phyloP scores from a whole-genome alignment of 1,140 invertebrate genomes.

The Coenobita brevimanus region DNA sequence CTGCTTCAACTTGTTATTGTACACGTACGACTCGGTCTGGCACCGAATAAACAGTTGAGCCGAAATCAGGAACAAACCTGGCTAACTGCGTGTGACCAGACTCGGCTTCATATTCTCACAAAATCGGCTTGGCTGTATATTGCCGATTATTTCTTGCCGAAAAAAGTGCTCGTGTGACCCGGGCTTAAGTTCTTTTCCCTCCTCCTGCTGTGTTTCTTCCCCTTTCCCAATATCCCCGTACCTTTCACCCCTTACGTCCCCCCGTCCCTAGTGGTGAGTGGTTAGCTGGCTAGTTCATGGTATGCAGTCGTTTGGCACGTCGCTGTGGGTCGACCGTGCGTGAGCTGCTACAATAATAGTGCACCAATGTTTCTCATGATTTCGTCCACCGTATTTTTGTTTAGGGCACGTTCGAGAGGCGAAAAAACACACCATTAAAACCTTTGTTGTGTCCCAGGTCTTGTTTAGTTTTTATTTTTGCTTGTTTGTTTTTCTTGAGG shows the following conservation, averaged over 20 bases:
- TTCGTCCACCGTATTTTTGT: constrained; percentile 31
- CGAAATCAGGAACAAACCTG: too few relatives aligned
- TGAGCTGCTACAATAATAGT: constrained; percentile 46
- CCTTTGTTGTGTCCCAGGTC: too few relatives aligned
- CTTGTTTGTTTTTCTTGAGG: not conserved
- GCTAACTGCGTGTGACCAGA: too few relatives aligned
- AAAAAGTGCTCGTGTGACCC: too few relatives aligned
- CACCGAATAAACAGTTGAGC: too few relatives aligned
- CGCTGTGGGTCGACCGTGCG: constrained; percentile 2
- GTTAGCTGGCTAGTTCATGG: constrained; percentile 36
- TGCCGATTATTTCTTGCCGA: too few relatives aligned
- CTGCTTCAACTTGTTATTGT: too few relatives aligned
- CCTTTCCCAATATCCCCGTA: not conserved
- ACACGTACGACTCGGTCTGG: too few relatives aligned
- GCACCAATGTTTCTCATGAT: constrained; percentile 37
- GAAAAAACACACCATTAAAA: too few relatives aligned
- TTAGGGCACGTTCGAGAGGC: not conserved
- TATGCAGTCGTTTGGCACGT: constrained; percentile 55
- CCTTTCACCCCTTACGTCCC: not conserved
- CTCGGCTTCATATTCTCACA: too few relatives aligned
- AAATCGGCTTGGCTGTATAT: too few relatives aligned
- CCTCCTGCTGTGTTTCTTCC: not conserved
- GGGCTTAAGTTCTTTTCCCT: not conserved
- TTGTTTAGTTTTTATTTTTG: not conserved
- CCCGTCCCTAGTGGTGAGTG: not conserved